Evolutionary conservation across 2,888 invertebrate species (phyloP), one percentile per base, ranked within the genome.

Genomic region (Ormyrus rosae): DNA sequence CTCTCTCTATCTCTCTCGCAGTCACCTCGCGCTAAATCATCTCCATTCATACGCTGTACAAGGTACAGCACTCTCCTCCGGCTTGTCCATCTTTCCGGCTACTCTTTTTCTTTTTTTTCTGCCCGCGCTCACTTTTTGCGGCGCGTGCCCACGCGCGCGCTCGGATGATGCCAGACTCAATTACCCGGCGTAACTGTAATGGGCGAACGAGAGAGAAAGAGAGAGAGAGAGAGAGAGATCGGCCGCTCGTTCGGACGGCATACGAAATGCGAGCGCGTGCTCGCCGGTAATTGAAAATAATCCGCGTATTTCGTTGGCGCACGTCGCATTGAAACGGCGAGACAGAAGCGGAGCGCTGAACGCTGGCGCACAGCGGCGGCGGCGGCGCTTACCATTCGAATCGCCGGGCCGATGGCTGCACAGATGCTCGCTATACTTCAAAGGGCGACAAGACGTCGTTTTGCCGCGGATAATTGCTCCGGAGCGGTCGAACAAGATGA

Each of bases 1-100:
- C 81, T 78, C 81, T 78, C 81, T 79, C 71, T 82, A 75, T 80
- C 78, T 74, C 80, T 78, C 81, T 79, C 56, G 8, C n/a, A 10
- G 6, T 19, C 61, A 11, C 9, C 8, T 53, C 10, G 10, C 63
- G 6, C 11, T 11, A 46, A 46, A 58, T 58, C 10, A 13, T 58
- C 48, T 6, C 48, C 70, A 70, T 58, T 70, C 58, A 70, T 70
- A 70, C 19, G 19, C 19, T 70, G 48, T 60, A 70, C 58, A 70
- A 58, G 48, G 46, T 56, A 53, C 13, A 5, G 34, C 8, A 11
- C 3, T 11, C 50, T 7, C 50, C 60, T 50, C 11, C 48, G 46
- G 5, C 48, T 11, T 46, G 45, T 13, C 6, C 19, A 13, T 72
- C 50, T 71, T n/a, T 19, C 8, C 60, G 48, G 5, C 65, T 51